Base-by-base conservation (phyloP, 2,113 vertebrate species). In the Bos javanicus region DNA sequence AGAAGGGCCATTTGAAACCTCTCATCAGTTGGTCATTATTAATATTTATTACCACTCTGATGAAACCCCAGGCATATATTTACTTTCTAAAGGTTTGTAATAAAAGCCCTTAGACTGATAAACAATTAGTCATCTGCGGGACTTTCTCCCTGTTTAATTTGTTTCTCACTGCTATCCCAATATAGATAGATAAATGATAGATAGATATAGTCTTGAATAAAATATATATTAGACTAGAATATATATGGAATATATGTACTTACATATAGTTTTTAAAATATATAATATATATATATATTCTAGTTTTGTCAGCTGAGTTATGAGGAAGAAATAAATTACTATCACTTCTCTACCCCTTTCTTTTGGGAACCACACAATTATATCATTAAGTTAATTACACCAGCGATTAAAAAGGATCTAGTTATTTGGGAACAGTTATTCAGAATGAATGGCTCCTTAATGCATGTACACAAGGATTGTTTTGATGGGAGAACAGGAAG, bases 351-450 rank as follows among this genome's bases (percentile, higher is more conserved):
- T 91, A 94, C 9, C 71, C 64, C 46, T 89, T 96, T 95, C 93
- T 98, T 99, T 98, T 98, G 98, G 98, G 95, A 98, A 95, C 97
- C 95, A 96, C 92, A 97, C 98, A 98, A 98, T 98, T 97, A 98
- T 98, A 98, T 98, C 98, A 98, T 98, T 98, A 98, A 99, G 99
- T 99, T 99, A 99, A 99, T 99, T 99, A 99, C 96, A 98, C 98
- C 91, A 98, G 98, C 98, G 99, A 99, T 99, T 99, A 99, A 99
- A 99, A 99, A 98, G 96, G 96, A 98, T 98, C 99, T 98, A 98
- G 98, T 98, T 99, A 98, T 99, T 99, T 98, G 98, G 98, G 98
- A 98, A 97, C 97, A 98, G 98, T 98, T 98, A 99, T 93, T 98
- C 97, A 98, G 98, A 98, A 99, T 98, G 98, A 99, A 99, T 98